Percentiles rank a stretch among this genome's conserved stretches.
These are phyloP conservation scores for Anguilla pacifica DNA, from an alignment of 2,797 vertebrate species.

Conservation along the genomic window DNA sequence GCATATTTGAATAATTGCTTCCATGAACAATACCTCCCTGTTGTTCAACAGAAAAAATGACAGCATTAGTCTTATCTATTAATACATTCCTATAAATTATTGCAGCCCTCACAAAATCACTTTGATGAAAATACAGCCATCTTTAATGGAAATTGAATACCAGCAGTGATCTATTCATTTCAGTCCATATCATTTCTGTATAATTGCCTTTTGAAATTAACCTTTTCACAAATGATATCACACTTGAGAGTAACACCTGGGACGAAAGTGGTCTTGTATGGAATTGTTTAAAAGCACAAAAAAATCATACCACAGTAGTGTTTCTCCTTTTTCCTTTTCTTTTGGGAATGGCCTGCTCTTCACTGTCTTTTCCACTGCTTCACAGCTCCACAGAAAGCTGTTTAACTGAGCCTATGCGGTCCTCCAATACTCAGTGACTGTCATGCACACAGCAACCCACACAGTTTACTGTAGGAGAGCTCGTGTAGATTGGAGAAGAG, in stretches of 20 bases:
- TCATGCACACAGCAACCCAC: background rate
- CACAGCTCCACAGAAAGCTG: background rate
- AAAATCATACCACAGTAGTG: background rate
- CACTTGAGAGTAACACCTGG: background rate
- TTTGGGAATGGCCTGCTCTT: background rate
- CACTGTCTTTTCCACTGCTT: background rate
- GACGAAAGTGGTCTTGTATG: background rate
- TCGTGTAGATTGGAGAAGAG: background rate
- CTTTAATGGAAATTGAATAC: background rate
- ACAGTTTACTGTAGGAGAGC: background rate
- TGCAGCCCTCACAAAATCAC: background rate
- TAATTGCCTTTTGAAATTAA: slow-evolving; percentile 5
- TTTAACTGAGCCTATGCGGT: background rate
- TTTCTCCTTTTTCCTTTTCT: background rate
- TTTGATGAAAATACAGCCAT: background rate
- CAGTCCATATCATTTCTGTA: background rate
- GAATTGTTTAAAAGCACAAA: background rate
- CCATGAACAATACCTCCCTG: background rate
- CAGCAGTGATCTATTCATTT: background rate
- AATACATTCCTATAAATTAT: background rate
- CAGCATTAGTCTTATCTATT: background rate
- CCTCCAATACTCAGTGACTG: background rate
- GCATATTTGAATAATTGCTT: background rate
- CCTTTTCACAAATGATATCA: background rate
- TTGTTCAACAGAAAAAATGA: background rate